These are phyloP conservation scores for Apocheima hispidaria DNA, from an alignment of 2,888 invertebrate species.

Conservation along the genomic window DNA sequence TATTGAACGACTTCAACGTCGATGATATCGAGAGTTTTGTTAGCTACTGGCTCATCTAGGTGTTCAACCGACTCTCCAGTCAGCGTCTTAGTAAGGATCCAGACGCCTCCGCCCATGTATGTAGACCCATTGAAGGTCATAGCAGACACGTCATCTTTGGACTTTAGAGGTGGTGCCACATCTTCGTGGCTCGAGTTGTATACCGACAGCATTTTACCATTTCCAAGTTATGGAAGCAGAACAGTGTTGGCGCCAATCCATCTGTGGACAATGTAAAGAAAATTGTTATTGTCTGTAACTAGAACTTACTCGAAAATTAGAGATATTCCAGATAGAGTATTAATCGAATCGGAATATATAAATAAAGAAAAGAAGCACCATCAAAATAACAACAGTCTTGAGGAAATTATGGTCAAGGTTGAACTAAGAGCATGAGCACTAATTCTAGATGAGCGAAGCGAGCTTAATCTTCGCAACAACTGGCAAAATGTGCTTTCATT, in stretches of 20 bases:
- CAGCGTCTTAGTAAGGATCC: conserved; percentile 76
- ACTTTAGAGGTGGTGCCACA: conserved; percentile 51
- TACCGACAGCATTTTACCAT: conserved; percentile 59
- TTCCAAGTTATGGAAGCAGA: conserved; percentile 36
- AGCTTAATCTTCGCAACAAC: no score
- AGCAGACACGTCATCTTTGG: conserved; percentile 62
- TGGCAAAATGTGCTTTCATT: no score
- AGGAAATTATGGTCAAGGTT: no score
- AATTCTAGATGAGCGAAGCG: no score
- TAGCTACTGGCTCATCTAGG: conserved; percentile 75
- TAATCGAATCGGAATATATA: no score
- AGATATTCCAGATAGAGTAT: no score
- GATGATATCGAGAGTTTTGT: conserved; percentile 85
- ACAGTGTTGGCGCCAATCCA: conserved; percentile 60
- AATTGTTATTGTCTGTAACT: conserved; percentile 8
- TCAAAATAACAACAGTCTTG: no score
- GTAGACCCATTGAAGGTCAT: conserved; percentile 73
- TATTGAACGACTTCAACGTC: conserved; percentile 89
- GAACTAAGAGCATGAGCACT: no score
- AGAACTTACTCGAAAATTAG: not conserved
- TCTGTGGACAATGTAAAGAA: conserved; percentile 65
- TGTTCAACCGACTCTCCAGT: conserved; percentile 77
- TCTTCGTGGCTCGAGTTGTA: conserved; percentile 56
- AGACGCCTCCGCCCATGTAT: conserved; percentile 67
- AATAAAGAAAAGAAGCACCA: no score